A percentile compares a stretch with the other conserved stretches of the same genome.
Evolutionary conservation across 2,888 invertebrate species (phyloP).

Genomic region (Eupelmus urozonus): DNA sequence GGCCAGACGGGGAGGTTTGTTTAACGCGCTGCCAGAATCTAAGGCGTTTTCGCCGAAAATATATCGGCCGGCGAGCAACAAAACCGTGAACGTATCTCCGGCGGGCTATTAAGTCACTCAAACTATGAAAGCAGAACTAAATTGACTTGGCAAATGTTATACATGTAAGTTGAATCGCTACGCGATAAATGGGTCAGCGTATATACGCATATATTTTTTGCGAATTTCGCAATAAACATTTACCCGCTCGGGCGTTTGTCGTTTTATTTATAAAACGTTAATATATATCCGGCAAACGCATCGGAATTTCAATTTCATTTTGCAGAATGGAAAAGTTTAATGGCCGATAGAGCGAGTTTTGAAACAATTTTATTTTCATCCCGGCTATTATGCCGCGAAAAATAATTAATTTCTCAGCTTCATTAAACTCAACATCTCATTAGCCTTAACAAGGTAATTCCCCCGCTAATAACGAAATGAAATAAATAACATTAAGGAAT

Average conservation of each 20-base stretch:
- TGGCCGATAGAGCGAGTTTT: too few relatives aligned
- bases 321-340: too few relatives aligned
- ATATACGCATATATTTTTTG: background rate
- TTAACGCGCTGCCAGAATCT: too few relatives aligned
- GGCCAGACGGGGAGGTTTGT: too few relatives aligned
- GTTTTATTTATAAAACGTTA: too few relatives aligned
- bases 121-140: constrained; percentile 29
- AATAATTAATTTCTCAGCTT: constrained; percentile 45
- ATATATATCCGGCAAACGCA: too few relatives aligned
- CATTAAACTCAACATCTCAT: constrained; percentile 45
- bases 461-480: background rate
- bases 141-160: constrained; percentile 40
- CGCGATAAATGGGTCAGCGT: background rate
- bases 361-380: too few relatives aligned
- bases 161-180: constrained; percentile 1
- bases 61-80: background rate
- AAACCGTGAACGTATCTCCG: background rate
- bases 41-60: constrained; percentile 3
- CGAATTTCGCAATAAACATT: background rate
- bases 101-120: constrained; percentile 21
- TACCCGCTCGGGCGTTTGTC: too few relatives aligned
- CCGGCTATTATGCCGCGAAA: background rate
- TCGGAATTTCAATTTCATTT: too few relatives aligned
- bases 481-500: constrained; percentile 13
- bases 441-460: constrained; percentile 45